Evolutionary conservation across 2,113 vertebrate species (phyloP).

Genomic region (Pterocles orientalis): DNA sequence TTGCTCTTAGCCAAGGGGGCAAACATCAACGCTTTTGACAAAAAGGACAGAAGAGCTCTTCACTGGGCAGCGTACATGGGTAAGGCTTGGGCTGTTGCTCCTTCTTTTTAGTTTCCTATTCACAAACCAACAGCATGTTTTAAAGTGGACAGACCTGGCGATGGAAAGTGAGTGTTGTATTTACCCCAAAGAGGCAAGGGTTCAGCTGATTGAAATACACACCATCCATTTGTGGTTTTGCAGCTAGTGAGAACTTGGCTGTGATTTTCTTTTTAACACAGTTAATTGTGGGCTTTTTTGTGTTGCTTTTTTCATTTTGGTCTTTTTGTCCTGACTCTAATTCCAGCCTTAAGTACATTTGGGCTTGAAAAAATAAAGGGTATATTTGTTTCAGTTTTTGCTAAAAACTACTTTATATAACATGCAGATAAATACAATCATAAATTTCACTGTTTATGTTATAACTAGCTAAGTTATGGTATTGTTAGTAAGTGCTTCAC

Average conservation of each 20-base stretch:
- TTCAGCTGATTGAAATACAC: neutral
- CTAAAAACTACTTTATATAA: neutral
- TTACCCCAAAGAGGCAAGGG: neutral
- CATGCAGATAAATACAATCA: neutral
- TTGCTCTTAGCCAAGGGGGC: constrained; percentile 93
- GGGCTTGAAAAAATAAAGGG: neutral
- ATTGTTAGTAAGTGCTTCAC: neutral
- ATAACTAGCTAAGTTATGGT: neutral
- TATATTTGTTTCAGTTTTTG: neutral
- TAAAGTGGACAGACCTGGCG: neutral
- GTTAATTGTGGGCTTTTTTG: neutral
- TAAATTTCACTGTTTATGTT: neutral
- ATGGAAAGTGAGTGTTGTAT: neutral
- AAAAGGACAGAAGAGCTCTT: constrained; percentile 94
- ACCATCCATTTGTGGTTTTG: neutral
- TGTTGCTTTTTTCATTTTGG: neutral
- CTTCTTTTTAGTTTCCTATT: neutral
- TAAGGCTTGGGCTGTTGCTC: constrained; percentile 66
- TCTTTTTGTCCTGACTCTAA: neutral
- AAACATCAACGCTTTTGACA: constrained; percentile 98
- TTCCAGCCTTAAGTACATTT: neutral
- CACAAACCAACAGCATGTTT: neutral
- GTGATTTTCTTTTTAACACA: neutral
- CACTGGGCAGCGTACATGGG: constrained; percentile 98
- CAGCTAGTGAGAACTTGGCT: neutral